Conservation (phyloP, 1,140 invertebrate species). For the Bombus breviceps region DNA sequence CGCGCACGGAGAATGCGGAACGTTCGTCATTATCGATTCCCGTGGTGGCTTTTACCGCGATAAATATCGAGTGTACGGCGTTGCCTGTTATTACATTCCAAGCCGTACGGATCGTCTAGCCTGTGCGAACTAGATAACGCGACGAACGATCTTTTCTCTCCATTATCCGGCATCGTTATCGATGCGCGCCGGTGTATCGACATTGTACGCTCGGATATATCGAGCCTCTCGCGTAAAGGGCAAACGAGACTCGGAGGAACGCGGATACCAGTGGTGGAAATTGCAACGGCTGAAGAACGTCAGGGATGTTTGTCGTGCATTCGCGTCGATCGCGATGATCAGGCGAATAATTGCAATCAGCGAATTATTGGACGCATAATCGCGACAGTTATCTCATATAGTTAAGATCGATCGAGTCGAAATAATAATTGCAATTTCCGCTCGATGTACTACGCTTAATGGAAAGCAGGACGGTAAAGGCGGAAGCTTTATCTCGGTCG, state of each 20-base stretch:
- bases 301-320: constrained; percentile 10
- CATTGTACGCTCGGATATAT: neutral
- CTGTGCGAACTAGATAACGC: constrained; percentile 18
- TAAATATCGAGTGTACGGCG: constrained; percentile 30
- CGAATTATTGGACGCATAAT: neutral
- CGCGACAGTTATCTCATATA: neutral
- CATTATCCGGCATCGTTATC: constrained; percentile 7
- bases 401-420: too few species aligned
- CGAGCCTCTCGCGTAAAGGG: neutral
- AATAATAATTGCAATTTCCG: too few species aligned
- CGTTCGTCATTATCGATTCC: constrained; percentile 31
- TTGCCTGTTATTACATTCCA: constrained; percentile 32
- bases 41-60: neutral
- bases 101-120: neutral
- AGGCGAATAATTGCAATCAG: too few species aligned
- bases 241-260: neutral
- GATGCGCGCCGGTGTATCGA: neutral
- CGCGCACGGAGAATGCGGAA: neutral
- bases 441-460: too few species aligned
- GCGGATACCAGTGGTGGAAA: neutral
- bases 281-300: constrained; percentile 5
- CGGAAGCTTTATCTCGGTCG: neutral
- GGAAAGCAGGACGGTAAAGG: neutral
- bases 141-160: constrained; percentile 1
- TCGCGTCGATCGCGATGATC: neutral